phyloP scores from a whole-genome alignment of 2,888 invertebrate genomes.

The Incurvaria masculella region DNA sequence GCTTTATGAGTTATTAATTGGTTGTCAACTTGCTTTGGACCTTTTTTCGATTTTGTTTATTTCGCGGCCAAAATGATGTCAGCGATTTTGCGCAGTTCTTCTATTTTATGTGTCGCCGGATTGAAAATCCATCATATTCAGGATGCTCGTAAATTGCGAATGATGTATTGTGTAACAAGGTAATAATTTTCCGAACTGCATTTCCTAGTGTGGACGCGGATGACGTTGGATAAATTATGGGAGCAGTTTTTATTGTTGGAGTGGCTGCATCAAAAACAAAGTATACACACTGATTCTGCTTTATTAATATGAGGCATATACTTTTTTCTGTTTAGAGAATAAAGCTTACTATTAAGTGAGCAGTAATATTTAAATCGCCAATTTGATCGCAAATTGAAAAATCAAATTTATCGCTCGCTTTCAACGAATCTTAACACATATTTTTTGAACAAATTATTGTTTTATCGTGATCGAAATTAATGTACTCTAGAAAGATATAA shows the following conservation, averaged over 20 bases:
- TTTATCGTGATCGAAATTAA: too few relatives aligned
- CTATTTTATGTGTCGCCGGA: constrained; percentile 44
- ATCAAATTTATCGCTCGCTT: too few relatives aligned
- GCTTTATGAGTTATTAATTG: constrained; percentile 59
- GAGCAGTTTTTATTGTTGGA: constrained; percentile 9
- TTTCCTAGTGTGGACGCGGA: constrained; percentile 49
- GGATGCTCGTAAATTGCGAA: constrained; percentile 51
- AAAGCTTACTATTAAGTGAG: too few relatives aligned
- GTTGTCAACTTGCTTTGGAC: constrained; percentile 42
- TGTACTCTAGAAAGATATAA: too few relatives aligned
- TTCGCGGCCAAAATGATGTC: constrained; percentile 23
- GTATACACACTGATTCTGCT: too few relatives aligned
- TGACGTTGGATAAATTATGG: constrained; percentile 52
- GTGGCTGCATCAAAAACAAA: not conserved
- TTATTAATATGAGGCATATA: too few relatives aligned
- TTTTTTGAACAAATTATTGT: too few relatives aligned
- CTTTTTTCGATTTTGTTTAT: constrained; percentile 51
- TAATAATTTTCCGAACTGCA: constrained; percentile 47
- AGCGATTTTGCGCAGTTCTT: constrained; percentile 41
- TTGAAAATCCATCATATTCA: constrained; percentile 59
- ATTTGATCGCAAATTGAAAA: too few relatives aligned
- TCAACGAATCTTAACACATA: too few relatives aligned
- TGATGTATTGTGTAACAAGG: constrained; percentile 54
- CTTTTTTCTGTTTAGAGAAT: too few relatives aligned
- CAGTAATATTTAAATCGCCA: too few relatives aligned